Evolutionary conservation across 1,140 invertebrate genomes (phyloP), one percentile per base, ranked within the genome.

Genomic region (Pseudomyrmex pallidus): DNA sequence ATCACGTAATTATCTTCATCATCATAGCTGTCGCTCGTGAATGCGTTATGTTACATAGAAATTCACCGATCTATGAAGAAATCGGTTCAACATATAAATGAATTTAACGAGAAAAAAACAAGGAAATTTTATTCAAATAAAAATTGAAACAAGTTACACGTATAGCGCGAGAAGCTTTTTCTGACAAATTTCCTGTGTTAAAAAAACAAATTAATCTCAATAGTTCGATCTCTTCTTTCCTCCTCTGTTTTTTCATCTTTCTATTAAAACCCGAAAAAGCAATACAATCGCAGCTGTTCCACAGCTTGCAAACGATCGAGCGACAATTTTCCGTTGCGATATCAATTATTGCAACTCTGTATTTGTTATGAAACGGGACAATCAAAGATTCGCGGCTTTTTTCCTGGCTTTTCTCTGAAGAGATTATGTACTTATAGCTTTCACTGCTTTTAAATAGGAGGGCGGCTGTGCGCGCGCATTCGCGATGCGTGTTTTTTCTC

Each of bases 1-100:
- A 78, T 54, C 44, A 35, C 20, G 15, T 78, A 78, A 78, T 78
- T 78, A 78, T 44, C 64, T 68, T 35, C 63, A 35, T 35, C 50
- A 54, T 78, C 64, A 68, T 78, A 52, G 64, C 20, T 9, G 76
- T 35, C 35, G 54, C 15, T 17, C 20, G 5, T 78, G 15, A 35
- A 59, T 78, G 9, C 1, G 13, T 59, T 57, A 46, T 13, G 20
- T 12, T 59, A 2, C 22, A 57, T 25, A 17, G 54, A 57, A 68
- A 70, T 59, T 10, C 15, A 78, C 35, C 2, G n/a, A 66, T 15
- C 25, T 70, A 48, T n/a, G 15, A 17, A 10, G 10, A 56, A 48
- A 68, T 25, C 12, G n/a, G 57, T 59, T 56, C 48, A 22, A 25
- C 52, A n/a, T 20, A 22, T 48, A 13, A 13, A 35, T 35, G 5